Percentiles rank a stretch among this genome's conserved stretches.
Evolutionary conservation across 1,140 invertebrate species (phyloP).

Genomic region (Saxidomus purpurata): DNA sequence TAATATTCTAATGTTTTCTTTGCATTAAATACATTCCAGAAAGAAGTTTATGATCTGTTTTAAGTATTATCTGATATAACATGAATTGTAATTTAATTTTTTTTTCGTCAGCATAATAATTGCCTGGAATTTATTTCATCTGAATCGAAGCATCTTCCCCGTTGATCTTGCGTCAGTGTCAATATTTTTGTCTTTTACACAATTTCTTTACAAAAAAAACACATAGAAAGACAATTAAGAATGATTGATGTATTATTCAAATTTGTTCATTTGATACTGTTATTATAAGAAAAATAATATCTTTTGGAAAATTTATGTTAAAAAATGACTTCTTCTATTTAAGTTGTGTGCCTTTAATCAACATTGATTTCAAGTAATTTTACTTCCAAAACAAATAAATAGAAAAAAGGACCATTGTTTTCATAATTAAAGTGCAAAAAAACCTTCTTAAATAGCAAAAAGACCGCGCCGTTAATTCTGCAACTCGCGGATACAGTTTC

Average conservation of each 20-base stretch:
- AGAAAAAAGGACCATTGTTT: too few species aligned
- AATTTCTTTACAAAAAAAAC: not conserved
- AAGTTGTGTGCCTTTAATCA: not conserved
- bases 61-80: not conserved
- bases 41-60: not conserved
- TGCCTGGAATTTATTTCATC: not conserved
- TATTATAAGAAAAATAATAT: not conserved
- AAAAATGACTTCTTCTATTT: not conserved
- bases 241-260: slow-evolving; percentile 4
- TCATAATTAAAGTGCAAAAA: too few species aligned
- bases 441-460: too few species aligned
- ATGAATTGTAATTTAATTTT: slow-evolving; percentile 22
- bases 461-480: too few species aligned
- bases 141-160: not conserved
- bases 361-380: not conserved
- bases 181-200: not conserved
- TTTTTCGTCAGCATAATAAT: not conserved
- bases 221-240: not conserved
- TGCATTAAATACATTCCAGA: not conserved
- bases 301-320: not conserved
- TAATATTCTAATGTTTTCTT: not conserved
- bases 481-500: too few species aligned
- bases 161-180: not conserved
- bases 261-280: not conserved
- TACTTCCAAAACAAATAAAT: too few species aligned